Base-by-base conservation (phyloP, 2,113 vertebrate species). In the Meleagris gallopavo region DNA sequence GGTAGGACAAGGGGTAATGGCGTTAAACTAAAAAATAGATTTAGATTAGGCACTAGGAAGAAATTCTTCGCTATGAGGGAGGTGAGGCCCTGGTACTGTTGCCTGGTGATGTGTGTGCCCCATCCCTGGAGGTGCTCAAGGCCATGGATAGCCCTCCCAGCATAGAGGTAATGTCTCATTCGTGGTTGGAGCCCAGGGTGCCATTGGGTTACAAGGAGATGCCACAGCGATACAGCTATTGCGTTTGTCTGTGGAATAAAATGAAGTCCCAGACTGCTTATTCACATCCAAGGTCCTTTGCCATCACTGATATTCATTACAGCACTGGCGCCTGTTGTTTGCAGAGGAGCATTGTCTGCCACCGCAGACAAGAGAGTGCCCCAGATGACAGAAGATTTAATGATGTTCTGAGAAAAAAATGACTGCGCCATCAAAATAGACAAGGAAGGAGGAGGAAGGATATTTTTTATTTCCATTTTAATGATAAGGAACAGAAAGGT, bases 101-200 rank as follows among this genome's bases (percentile, higher is more conserved):
- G 41, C 41, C 41, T 43, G 41, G 58, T 36, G 34, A 30, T 18
- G 54, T 57, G 30, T 30, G 30, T 57, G 17, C 17, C 57, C 57
- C 32, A 8, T 58, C 57, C 32, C 57, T 58, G 57, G 32, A 13
- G 18, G 32, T 13, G 32, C 57, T n/a, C 57, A n/a, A 58, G 19
- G 57, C 32, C 18, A 8, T 58, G 57, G 20, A n/a, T 58, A 29
- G 57, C 60, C 75, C 71, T 84, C 74, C 76, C 45, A 61, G 30
- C 50, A 70, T 9, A 60, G 70, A 36, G 48, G 55, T 89, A 50
- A 93, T n/a, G 76, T 83, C 83, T 87, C 32, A 16, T 55, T 32
- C 65, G 61, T 77, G 67, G 67, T 85, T 88, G 80, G 55, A 94
- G 83, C 50, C 57, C 67, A 61, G 70, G 80, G 76, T 88, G 85